Evolutionary conservation across 2,888 invertebrate genomes (phyloP).

Genomic region (Papilio elwesi): DNA sequence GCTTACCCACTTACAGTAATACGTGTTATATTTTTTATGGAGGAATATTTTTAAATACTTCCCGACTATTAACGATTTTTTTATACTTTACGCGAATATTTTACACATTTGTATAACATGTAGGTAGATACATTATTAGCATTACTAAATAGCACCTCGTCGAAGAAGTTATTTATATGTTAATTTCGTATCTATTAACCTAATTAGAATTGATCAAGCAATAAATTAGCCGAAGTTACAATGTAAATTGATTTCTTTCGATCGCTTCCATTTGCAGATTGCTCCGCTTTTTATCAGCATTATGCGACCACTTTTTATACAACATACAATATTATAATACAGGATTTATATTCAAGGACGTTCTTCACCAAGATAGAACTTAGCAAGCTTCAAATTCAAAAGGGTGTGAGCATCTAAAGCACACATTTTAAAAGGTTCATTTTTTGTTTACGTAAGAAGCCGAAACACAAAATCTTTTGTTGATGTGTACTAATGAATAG

Average conservation of each 20-base stretch:
- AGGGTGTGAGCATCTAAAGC: background rate
- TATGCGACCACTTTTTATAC: slow-evolving; percentile 25
- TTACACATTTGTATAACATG: background rate
- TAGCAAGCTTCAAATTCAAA: background rate
- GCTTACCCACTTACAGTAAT: background rate
- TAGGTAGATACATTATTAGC: background rate
- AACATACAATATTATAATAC: slow-evolving; percentile 19
- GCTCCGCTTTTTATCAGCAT: slow-evolving; percentile 23
- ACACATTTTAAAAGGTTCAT: background rate
- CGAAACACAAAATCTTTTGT: background rate
- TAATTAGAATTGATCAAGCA: slow-evolving; percentile 26
- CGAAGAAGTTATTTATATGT: slow-evolving; percentile 8
- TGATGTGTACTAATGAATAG: background rate
- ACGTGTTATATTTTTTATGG: background rate
- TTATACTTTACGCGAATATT: no score
- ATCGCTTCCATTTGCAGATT: slow-evolving; percentile 38
- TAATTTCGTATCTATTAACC: background rate
- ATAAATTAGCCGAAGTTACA: slow-evolving; percentile 34
- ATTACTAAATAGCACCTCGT: background rate
- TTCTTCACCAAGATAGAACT: no score
- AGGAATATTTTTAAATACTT: no score
- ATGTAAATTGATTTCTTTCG: slow-evolving; percentile 38
- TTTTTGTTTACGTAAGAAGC: background rate
- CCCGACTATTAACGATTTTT: no score
- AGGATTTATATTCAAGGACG: slow-evolving; percentile 9